Conservation (phyloP, 2,797 vertebrate genomes). For the Tamandua tetradactyla region DNA sequence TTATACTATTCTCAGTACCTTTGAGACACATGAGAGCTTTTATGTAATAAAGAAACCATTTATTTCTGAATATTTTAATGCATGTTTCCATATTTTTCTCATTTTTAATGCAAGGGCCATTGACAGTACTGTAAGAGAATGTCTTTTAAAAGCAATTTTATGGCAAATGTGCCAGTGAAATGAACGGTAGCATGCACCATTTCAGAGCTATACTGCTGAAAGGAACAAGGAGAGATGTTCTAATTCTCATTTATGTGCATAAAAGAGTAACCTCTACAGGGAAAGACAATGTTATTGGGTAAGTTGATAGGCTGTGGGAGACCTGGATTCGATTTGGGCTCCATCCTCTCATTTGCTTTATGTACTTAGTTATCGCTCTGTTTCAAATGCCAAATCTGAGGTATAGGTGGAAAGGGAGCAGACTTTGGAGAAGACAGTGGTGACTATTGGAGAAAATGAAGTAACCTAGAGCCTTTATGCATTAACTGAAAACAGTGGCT, state of each 20-base stretch:
- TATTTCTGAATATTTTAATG: constrained; percentile 81
- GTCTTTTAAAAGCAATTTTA: constrained; percentile 77
- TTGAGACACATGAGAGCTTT: constrained; percentile 83
- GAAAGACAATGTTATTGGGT: background rate
- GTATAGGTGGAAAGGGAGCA: background rate
- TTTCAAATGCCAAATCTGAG: background rate
- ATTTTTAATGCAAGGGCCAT: constrained; percentile 76
- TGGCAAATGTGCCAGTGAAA: constrained; percentile 41
- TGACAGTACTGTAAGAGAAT: constrained; percentile 65
- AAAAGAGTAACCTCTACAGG: constrained; percentile 20
- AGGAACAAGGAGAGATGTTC: constrained; percentile 36
- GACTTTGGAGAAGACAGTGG: background rate
- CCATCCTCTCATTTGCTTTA: background rate
- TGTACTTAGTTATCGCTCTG: background rate
- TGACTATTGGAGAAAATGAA: background rate
- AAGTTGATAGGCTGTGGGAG: constrained; percentile 14
- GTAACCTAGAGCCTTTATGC: background rate
- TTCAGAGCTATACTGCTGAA: background rate
- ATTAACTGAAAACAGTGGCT: background rate
- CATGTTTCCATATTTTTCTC: constrained; percentile 76
- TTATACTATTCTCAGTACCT: constrained; percentile 83
- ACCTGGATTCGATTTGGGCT: background rate
- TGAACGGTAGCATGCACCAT: background rate
- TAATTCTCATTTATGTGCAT: constrained; percentile 57
- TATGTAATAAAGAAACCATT: constrained; percentile 81